phyloP scores from a whole-genome alignment of 1,140 invertebrate species.

The Bactericera cockerelli region DNA sequence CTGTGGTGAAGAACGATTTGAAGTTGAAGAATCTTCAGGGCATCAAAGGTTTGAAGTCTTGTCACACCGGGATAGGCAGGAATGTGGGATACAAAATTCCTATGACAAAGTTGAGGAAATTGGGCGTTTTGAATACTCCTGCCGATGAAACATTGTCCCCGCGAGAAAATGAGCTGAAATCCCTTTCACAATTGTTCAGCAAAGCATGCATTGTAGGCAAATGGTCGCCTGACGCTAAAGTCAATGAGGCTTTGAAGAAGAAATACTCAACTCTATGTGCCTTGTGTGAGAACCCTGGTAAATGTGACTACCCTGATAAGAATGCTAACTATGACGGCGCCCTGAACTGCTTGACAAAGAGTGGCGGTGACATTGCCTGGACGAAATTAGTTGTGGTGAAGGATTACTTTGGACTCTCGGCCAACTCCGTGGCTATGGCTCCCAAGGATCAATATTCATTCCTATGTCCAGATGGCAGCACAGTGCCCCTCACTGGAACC shows the following conservation, averaged over 20 bases:
- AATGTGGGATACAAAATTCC: slow-evolving; percentile 59
- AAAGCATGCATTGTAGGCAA: slow-evolving; percentile 61
- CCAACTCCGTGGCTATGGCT: slow-evolving; percentile 31
- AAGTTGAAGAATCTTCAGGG: slow-evolving; percentile 43
- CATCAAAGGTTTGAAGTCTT: slow-evolving; percentile 53
- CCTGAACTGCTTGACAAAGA: slow-evolving; percentile 58
- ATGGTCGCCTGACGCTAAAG: slow-evolving; percentile 57
- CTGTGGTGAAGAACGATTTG: slow-evolving; percentile 51
- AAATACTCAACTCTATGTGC: slow-evolving; percentile 55
- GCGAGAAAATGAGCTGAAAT: slow-evolving; percentile 55
- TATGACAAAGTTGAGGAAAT: slow-evolving; percentile 39
- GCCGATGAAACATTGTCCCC: slow-evolving; percentile 48
- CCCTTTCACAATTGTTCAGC: slow-evolving; percentile 51
- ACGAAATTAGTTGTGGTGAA: slow-evolving; percentile 63
- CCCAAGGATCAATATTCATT: slow-evolving; percentile 42
- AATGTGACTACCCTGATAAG: slow-evolving; percentile 64
- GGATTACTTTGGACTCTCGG: slow-evolving; percentile 47
- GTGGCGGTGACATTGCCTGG: slow-evolving; percentile 66
- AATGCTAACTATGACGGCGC: slow-evolving; percentile 72
- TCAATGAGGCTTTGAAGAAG: slow-evolving; percentile 43
- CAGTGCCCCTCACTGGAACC: slow-evolving; percentile 44
- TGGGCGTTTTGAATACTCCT: slow-evolving; percentile 44
- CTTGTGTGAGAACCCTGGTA: slow-evolving; percentile 50
- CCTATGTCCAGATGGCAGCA: slow-evolving; percentile 65
- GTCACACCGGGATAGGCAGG: slow-evolving; percentile 60